These are phyloP conservation scores for Leucoraja erinaceus DNA, from an alignment of 2,113 vertebrate genomes.

Conservation along the genomic window DNA sequence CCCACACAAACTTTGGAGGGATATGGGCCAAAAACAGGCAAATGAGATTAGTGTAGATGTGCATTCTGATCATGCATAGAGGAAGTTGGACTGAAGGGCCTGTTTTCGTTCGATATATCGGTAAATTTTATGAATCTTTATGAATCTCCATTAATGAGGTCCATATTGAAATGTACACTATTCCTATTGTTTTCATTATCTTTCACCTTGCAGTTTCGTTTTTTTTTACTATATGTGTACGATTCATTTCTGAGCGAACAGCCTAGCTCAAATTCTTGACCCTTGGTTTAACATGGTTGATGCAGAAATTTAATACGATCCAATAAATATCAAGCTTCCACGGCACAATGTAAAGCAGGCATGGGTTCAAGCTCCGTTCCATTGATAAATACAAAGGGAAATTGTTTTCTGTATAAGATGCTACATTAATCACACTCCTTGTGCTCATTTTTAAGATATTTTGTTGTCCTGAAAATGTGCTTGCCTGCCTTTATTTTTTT, in stretches of 20 bases:
- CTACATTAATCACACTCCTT: not conserved
- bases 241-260: not conserved
- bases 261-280: not conserved
- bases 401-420: not conserved
- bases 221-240: not conserved
- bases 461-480: not conserved
- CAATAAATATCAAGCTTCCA: not conserved
- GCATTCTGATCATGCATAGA: too few species aligned
- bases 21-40: too few species aligned
- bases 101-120: too few species aligned
- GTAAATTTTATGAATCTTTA: too few species aligned
- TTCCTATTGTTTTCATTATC: too few species aligned
- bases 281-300: not conserved
- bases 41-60: too few species aligned
- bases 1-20: too few species aligned
- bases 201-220: not conserved
- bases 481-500: not conserved
- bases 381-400: not conserved
- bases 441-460: not conserved
- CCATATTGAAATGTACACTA: not conserved
- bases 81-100: too few species aligned
- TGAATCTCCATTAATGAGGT: not conserved
- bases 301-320: not conserved
- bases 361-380: not conserved
- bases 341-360: not conserved